Evolutionary conservation across 2,888 invertebrate genomes (phyloP).

Genomic region (Quadroppia sp.): DNA sequence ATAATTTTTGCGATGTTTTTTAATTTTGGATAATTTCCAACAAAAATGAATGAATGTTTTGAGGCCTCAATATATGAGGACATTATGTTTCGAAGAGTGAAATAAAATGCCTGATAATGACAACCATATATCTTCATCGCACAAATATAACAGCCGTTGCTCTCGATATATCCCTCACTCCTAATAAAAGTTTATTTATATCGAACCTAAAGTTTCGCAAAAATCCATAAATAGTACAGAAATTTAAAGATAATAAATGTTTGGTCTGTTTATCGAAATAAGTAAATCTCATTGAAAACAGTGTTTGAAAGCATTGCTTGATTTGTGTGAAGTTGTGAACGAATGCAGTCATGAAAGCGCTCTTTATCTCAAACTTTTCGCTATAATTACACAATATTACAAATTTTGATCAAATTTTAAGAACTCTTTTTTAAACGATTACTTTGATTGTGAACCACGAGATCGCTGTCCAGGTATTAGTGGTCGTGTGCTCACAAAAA

Average conservation of each 20-base stretch:
- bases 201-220: neutral
- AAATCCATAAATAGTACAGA: neutral
- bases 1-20: no score
- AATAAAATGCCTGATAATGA: neutral
- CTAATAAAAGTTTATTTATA: neutral
- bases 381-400: no score
- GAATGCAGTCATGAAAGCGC: neutral
- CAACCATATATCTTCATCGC: neutral
- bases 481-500: neutral
- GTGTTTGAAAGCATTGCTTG: neutral
- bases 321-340: neutral
- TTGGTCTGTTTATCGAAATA: neutral
- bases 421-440: neutral
- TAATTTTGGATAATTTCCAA: neutral
- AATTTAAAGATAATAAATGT: neutral
- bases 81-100: neutral
- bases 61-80: neutral
- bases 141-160: neutral
- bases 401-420: no score
- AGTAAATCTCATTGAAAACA: neutral
- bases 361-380: no score
- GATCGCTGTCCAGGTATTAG: conserved; percentile 27
- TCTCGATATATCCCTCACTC: neutral
- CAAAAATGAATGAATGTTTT: neutral
- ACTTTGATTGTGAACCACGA: conserved; percentile 15